Base-by-base conservation (phyloP, 1,140 invertebrate species). In the Cyclina sinensis region DNA sequence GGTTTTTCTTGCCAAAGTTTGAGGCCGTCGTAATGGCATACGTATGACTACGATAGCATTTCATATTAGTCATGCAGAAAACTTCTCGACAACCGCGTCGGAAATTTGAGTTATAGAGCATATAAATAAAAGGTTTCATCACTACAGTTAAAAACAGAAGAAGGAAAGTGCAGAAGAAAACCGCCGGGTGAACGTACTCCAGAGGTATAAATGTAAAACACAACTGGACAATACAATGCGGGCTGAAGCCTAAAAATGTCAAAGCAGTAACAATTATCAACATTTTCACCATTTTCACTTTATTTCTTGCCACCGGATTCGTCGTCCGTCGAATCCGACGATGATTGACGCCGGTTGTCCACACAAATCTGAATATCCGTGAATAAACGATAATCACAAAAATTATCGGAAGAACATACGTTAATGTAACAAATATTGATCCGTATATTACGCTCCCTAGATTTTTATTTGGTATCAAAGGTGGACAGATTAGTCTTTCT, bases 241-340 rank as follows among this genome's bases (percentile, higher is more conserved):
- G 92, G 0, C 76, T 27, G 18, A 89, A 54, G 0, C 90, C 70
- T 9, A 90, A 18, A 1, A 93, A 30, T 3, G 90, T 91, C 21
- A 76, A 32, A 18, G 32, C 54, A 11, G 90, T 92, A 24, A 92
- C 86, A 14, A 91, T 80, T 27, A 93, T 88, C 24, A 94, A 74
- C 93, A 94, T 94, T 84, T 93, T 94, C 24, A 94, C 84, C 89
- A 94, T 93, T 90, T 94, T 94, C 4, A 94, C 92, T 90, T 94
- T 94, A 21, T 89, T 86, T 48, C 94, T 78, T 32, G 94, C 93
- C 21, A 94, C 92, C 9, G 91, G 91, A 59, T 94, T 94, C n/a
- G 59, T 85, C 0, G 91, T 91, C 54, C 92, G 57, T 37, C 89
- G 89, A 30, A 94, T 54, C n/a, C 62, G 30, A 43, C 91, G 73